phyloP scores from a whole-genome alignment of 2,888 invertebrate species.

The Oeneis ivallda region DNA sequence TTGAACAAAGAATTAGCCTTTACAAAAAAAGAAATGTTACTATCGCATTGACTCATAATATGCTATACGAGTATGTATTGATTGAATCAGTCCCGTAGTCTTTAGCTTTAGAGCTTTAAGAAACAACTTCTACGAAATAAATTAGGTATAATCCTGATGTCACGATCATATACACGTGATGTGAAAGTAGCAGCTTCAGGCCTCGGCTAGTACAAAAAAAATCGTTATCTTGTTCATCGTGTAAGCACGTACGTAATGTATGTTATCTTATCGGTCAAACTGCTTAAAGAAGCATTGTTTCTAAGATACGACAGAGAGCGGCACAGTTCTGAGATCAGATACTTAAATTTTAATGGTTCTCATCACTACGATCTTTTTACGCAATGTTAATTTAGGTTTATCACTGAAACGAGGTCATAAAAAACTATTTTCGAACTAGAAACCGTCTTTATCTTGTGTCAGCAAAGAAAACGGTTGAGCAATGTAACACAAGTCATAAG shows the following conservation, averaged over 20 bases:
- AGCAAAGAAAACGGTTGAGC: not conserved
- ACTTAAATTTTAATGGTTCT: constrained; percentile 34
- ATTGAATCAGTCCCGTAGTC: not conserved
- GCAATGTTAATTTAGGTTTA: constrained; percentile 24
- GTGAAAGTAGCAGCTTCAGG: not conserved
- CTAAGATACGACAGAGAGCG: constrained; percentile 27
- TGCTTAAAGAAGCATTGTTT: constrained; percentile 37
- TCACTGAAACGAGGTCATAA: constrained; percentile 22
- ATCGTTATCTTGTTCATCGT: constrained; percentile 11
- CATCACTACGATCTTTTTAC: constrained; percentile 28
- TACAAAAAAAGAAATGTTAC: not conserved
- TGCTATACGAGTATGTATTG: not conserved
- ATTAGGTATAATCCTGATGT: constrained; percentile 4
- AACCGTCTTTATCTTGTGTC: not conserved
- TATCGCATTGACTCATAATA: not conserved
- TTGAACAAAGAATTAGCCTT: too few species aligned
- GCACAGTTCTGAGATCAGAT: constrained; percentile 29
- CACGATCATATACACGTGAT: not conserved
- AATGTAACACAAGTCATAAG: not conserved
- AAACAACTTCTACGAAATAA: not conserved
- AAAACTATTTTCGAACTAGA: constrained; percentile 26
- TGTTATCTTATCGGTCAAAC: constrained; percentile 50
- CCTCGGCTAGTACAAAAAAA: constrained; percentile 8
- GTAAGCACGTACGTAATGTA: constrained; percentile 1
- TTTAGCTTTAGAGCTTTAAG: not conserved